phyloP scores from a whole-genome alignment of 1,140 invertebrate genomes.

The Trichonephila clavipes region DNA sequence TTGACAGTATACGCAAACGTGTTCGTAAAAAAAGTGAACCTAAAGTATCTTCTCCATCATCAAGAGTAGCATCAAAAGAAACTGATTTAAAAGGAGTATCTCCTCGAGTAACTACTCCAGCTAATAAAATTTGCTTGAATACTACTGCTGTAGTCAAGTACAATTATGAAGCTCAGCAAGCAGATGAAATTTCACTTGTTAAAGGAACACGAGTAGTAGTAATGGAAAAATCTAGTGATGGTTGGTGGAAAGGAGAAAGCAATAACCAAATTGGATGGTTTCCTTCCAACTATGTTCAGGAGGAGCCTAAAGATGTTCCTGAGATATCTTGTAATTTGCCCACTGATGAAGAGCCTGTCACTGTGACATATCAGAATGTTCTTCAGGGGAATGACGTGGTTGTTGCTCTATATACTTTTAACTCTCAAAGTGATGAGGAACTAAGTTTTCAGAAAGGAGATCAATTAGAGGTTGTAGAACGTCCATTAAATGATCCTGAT shows the following conservation, averaged over 20 bases:
- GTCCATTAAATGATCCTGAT: constrained; percentile 97
- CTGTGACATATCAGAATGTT: constrained; percentile 70
- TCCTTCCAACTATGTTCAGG: constrained; percentile 98
- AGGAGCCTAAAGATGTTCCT: constrained; percentile 88
- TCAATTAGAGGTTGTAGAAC: constrained; percentile 95
- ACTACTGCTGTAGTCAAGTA: constrained; percentile 94
- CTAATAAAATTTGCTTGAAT: constrained; percentile 72
- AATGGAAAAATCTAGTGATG: constrained; percentile 98
- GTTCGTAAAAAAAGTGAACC: constrained; percentile 95
- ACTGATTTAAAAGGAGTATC: constrained; percentile 82
- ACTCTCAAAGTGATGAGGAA: constrained; percentile 97
- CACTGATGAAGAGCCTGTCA: constrained; percentile 55
- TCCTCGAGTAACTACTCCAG: constrained; percentile 65
- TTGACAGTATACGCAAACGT: constrained; percentile 97
- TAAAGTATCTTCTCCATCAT: constrained; percentile 82
- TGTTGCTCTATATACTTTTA: constrained; percentile 95
- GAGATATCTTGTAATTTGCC: constrained; percentile 80
- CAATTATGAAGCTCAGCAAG: constrained; percentile 97
- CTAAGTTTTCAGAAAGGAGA: constrained; percentile 98
- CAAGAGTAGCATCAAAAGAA: constrained; percentile 77
- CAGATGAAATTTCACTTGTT: constrained; percentile 95
- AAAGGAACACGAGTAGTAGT: constrained; percentile 93
- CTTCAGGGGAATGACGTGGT: constrained; percentile 88
- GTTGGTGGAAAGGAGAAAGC: constrained; percentile 99
- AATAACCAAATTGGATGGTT: constrained; percentile 94